Evolutionary conservation across 2,797 vertebrate genomes (phyloP).

Genomic region (Hypotaenidia philippensis): DNA sequence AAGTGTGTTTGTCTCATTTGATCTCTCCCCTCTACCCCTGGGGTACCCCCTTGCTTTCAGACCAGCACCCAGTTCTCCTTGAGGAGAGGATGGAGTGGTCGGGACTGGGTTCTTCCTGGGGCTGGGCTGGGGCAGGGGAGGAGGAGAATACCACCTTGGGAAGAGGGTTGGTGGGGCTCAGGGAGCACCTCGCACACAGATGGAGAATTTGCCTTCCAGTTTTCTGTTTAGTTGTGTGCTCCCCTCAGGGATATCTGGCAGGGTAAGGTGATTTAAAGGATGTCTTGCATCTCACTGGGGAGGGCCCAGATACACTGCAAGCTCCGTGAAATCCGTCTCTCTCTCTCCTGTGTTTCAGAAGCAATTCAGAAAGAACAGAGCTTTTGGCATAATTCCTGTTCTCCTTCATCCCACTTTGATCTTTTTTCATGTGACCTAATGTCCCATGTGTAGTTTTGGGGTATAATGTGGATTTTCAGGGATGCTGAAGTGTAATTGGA

Average conservation of each 20-base stretch:
- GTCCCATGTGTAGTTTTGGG: neutral
- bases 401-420: neutral
- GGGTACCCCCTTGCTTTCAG: neutral
- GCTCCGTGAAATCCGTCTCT: neutral
- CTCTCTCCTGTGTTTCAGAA: neutral
- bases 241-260: neutral
- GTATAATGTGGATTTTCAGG: neutral
- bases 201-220: neutral
- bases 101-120: neutral
- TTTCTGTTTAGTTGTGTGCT: neutral
- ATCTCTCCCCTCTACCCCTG: neutral
- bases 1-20: conserved; percentile 67
- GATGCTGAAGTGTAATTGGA: neutral
- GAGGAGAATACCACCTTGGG: neutral
- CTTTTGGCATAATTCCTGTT: neutral
- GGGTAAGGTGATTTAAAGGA: neutral
- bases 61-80: neutral
- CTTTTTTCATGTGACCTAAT: neutral
- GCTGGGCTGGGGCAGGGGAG: neutral
- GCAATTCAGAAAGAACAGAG: neutral
- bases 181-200: neutral
- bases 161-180: neutral
- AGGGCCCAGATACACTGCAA: neutral
- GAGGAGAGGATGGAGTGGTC: neutral
- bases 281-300: neutral